Conservation (phyloP, 2,797 vertebrate species). For the Pipistrellus nathusii region DNA sequence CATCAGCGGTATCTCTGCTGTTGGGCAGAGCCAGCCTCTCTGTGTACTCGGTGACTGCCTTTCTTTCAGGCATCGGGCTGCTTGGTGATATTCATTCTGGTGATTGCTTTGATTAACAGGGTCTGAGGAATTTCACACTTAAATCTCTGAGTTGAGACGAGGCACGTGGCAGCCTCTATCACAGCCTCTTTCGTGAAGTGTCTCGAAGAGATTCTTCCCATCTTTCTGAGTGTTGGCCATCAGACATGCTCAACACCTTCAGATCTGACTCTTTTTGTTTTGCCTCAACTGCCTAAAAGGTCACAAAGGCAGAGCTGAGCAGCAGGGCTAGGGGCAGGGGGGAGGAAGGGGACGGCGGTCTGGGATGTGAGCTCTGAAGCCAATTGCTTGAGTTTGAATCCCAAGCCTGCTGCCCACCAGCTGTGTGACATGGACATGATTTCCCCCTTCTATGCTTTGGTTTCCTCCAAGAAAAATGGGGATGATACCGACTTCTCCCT, state of each 20-base stretch:
- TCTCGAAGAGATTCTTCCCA: neutral
- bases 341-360: rapidly evolving
- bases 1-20: neutral
- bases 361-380: neutral
- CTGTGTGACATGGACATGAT: neutral
- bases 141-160: slow-evolving; percentile 52
- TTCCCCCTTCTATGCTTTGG: neutral
- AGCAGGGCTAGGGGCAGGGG: neutral
- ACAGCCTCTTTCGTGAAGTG: neutral
- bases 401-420: neutral
- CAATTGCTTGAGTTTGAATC: neutral
- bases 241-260: neutral
- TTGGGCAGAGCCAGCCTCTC: slow-evolving; percentile 74
- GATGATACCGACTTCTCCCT: neutral
- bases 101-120: slow-evolving; percentile 65
- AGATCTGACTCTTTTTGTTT: too few species aligned
- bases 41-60: slow-evolving; percentile 75
- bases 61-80: neutral
- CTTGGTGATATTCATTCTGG: slow-evolving; percentile 69
- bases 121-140: slow-evolving; percentile 73
- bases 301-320: neutral
- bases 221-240: slow-evolving; percentile 5
- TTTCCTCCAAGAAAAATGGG: neutral
- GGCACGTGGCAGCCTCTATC: slow-evolving; percentile 31
- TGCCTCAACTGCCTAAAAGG: neutral